Conservation (phyloP, 1,140 invertebrate genomes). For the Zophobas morio region DNA sequence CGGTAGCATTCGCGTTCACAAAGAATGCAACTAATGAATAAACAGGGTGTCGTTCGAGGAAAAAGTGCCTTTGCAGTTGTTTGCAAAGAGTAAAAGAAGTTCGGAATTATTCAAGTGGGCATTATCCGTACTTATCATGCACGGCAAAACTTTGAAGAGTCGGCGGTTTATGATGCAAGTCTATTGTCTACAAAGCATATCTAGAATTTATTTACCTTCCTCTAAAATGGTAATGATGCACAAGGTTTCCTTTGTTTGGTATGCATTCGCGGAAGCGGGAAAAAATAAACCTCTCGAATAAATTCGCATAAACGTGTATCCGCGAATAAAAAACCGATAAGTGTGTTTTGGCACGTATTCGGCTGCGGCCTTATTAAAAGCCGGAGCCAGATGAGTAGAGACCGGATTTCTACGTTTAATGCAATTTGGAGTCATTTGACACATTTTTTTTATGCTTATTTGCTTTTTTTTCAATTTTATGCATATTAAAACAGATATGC, state of each 20-base stretch:
- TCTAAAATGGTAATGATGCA: slow-evolving; percentile 3
- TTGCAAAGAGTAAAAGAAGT: not conserved
- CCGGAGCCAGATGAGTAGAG: no score
- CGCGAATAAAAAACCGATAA: no score
- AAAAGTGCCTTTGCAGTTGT: no score
- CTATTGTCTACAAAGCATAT: slow-evolving; percentile 2
- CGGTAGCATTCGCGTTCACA: not conserved
- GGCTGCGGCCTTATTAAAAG: no score
- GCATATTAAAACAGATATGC: no score
- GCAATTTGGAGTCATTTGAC: no score
- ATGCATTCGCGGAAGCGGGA: not conserved
- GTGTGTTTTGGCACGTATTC: no score
- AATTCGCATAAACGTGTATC: not conserved
- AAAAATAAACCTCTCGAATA: not conserved
- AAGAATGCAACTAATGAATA: no score
- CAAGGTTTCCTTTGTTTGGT: slow-evolving; percentile 1
- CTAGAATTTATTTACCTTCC: slow-evolving; percentile 8
- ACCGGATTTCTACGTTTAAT: no score
- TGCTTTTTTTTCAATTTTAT: no score
- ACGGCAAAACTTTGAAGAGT: not conserved
- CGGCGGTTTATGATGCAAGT: not conserved
- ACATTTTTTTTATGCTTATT: no score
- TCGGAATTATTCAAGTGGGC: slow-evolving; percentile 1
- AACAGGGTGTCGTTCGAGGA: no score
- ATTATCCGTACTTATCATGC: not conserved